phyloP scores from a whole-genome alignment of 2,113 vertebrate species.

The Shinisaurus crocodilurus region DNA sequence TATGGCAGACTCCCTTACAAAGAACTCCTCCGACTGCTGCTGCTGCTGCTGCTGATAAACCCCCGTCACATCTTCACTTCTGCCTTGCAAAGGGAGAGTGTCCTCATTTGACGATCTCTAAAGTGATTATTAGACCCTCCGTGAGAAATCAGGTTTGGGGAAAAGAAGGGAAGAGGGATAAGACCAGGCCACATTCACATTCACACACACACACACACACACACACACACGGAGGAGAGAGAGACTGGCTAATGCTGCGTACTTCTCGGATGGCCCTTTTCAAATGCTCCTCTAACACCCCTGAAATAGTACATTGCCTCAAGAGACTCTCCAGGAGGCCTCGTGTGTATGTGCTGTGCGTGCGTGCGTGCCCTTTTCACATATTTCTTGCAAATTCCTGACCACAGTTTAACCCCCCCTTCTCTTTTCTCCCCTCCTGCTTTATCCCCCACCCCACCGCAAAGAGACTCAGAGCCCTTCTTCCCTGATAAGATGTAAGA shows the following conservation, averaged over 20 bases:
- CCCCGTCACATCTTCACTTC: slow-evolving; percentile 81
- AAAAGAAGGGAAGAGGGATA: background rate
- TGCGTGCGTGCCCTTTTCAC: background rate
- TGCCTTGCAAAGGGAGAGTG: slow-evolving; percentile 56
- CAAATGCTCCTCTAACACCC: background rate
- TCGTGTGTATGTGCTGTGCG: background rate
- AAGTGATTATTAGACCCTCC: slow-evolving; percentile 59
- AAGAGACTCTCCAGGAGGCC: background rate
- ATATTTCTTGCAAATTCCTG: background rate
- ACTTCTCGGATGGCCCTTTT: background rate
- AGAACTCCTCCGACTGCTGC: slow-evolving; percentile 71
- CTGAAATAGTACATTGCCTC: rapidly evolving
- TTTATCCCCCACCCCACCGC: slow-evolving; percentile 5
- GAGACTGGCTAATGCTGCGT: background rate
- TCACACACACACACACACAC: no score
- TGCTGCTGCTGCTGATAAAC: slow-evolving; percentile 77
- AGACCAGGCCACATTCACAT: slow-evolving; percentile 21
- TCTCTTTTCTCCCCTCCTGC: background rate
- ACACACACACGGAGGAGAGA: no score
- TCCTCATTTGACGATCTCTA: slow-evolving; percentile 63
- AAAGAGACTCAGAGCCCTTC: background rate
- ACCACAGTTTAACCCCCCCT: background rate
- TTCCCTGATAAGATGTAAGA: slow-evolving; percentile 51
- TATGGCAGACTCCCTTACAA: slow-evolving; percentile 71
- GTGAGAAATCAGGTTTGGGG: slow-evolving; percentile 53